Evolutionary conservation across 2,113 vertebrate species (phyloP).

Genomic region (Pyrgilauda ruficollis): DNA sequence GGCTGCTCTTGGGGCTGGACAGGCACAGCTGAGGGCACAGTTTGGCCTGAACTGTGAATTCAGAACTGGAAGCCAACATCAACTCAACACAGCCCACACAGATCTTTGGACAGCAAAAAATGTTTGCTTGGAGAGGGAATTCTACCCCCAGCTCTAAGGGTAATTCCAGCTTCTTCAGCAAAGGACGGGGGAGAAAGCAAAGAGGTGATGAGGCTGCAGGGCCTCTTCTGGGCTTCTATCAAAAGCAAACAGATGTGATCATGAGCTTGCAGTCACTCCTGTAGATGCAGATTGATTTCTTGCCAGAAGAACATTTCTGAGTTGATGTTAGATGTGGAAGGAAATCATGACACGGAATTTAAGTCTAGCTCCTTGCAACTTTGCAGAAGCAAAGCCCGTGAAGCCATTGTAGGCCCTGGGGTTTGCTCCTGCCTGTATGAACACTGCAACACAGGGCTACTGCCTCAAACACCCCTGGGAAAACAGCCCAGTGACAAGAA

Average conservation of each 20-base stretch:
- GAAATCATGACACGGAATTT: neutral
- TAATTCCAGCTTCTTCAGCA: conserved; percentile 16
- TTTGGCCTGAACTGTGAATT: neutral
- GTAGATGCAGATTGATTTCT: neutral
- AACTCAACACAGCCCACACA: conserved; percentile 35
- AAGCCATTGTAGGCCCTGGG: neutral
- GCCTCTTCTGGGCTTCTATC: neutral
- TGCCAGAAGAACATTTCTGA: neutral
- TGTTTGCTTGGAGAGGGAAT: neutral
- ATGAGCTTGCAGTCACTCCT: neutral
- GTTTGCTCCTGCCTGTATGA: neutral
- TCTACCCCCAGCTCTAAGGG: neutral
- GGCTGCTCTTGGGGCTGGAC: neutral
- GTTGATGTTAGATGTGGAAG: neutral
- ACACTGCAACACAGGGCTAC: neutral
- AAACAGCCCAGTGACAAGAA: neutral
- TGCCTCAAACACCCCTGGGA: neutral
- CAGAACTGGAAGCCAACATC: conserved; percentile 21
- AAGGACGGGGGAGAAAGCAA: neutral
- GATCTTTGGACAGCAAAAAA: neutral
- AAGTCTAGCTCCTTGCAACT: neutral
- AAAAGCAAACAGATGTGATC: conserved; percentile 1
- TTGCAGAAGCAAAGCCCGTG: neutral
- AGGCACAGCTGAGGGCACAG: neutral
- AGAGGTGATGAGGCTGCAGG: neutral